phyloP scores from a whole-genome alignment of 2,113 vertebrate genomes.

The Tricholaema leucomelas region DNA sequence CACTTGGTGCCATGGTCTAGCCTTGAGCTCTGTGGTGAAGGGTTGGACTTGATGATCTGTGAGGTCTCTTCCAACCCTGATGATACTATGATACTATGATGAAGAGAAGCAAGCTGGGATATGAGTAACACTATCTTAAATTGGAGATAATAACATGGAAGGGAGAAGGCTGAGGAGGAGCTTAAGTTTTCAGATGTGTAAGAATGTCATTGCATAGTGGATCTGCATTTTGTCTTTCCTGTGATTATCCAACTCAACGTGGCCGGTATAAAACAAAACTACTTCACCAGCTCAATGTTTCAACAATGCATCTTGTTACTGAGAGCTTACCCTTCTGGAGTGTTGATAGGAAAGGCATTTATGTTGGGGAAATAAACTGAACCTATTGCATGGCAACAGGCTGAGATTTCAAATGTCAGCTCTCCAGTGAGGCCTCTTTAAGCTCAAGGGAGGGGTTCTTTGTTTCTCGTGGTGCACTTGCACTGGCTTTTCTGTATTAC shows the following conservation, averaged over 20 bases:
- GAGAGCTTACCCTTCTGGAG: not conserved
- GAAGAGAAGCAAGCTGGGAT: not conserved
- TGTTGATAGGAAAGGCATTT: not conserved
- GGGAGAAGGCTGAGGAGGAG: not conserved
- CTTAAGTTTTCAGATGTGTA: not conserved
- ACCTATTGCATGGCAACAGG: not conserved
- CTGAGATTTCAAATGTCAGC: not conserved
- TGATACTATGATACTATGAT: no score
- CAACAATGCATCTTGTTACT: not conserved
- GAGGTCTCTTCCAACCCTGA: no score
- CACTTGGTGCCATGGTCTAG: no score
- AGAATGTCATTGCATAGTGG: not conserved
- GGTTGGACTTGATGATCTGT: no score
- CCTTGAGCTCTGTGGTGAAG: no score
- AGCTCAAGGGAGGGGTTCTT: not conserved
- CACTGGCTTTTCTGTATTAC: accelerated
- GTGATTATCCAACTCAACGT: not conserved
- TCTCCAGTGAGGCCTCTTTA: not conserved
- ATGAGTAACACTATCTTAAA: not conserved
- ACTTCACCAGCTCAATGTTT: not conserved
- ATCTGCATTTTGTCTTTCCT: not conserved
- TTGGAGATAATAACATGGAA: not conserved
- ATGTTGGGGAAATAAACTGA: not conserved
- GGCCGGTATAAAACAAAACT: not conserved
- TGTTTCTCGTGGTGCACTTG: accelerated